Base-by-base conservation (phyloP, 2,888 invertebrate species). In the Erebia palarica region DNA sequence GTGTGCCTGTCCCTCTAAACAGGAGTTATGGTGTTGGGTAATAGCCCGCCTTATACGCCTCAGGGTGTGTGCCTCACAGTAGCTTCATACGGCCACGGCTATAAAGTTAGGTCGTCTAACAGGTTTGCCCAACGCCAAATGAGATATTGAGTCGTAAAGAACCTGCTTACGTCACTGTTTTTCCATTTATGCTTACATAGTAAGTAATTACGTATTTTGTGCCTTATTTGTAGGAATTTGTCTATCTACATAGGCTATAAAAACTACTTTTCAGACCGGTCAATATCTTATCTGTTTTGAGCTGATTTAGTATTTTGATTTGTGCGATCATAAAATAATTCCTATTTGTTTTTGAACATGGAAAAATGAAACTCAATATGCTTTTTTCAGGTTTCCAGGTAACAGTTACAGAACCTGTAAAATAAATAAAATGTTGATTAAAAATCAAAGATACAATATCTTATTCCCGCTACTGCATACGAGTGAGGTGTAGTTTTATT, bases 1-100 rank as follows among this genome's bases (percentile, higher is more conserved):
- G 80, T 79, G 84, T 78, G 84, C 78, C 80, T 75, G 80, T 78
- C 81, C 71, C 77, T 79, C 83, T 88, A 88, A 90, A 87, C 86
- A 87, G 85, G 84, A 92, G 87, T 90, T 88, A 91, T 86, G 86
- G 87, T 85, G 86, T 82, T 86, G 86, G 88, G 87, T 89, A 87
- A 89, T 85, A 84, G 82, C 79, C 74, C 77, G 80, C 78, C 82
- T 80, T 82, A 80, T 80, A 76, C 72, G 77, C 77, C 78, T 81
- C 80, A 80, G 79, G 79, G 78, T 78, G 82, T 77, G 80, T 79
- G 82, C 82, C 82, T 81, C 67, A 68, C 71, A 66, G 78, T 78
- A 81, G 84, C 84, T 88, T 89, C 88, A 89, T 87, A 84, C 75
- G 73, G 80, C 83, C 86, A 84, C 75, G 73, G 81, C 83, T 86